Conservation (phyloP, 1,140 invertebrate species). For the Drosophila jambulina region DNA sequence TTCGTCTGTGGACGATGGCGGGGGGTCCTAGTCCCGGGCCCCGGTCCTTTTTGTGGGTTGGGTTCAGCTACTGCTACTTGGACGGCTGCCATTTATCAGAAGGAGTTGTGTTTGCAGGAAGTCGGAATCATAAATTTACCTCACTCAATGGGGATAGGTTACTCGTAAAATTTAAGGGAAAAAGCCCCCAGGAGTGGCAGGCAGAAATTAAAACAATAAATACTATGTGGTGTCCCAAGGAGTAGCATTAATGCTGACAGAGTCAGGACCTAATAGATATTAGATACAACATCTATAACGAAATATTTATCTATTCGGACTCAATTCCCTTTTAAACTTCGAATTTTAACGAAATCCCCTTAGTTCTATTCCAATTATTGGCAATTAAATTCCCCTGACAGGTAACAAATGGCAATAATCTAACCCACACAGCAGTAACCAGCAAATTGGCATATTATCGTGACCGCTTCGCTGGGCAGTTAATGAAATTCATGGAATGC, state of each 20-base stretch:
- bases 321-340: neutral
- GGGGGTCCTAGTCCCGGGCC: slow-evolving; percentile 1
- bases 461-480: slow-evolving; percentile 19
- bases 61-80: slow-evolving; percentile 27
- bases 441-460: slow-evolving; percentile 44
- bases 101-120: slow-evolving; percentile 5
- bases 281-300: too few species aligned
- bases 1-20: slow-evolving; percentile 40
- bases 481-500: slow-evolving; percentile 43
- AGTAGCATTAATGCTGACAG: neutral
- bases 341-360: neutral
- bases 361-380: neutral
- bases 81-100: slow-evolving; percentile 39
- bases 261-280: neutral
- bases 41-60: neutral
- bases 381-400: neutral
- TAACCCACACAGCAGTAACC: neutral
- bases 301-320: neutral
- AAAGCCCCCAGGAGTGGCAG: neutral
- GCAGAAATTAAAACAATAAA: slow-evolving; percentile 20
- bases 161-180: neutral
- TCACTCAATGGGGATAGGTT: slow-evolving; percentile 9
- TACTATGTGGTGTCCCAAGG: neutral
- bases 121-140: slow-evolving; percentile 23
- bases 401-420: slow-evolving; percentile 8